These are phyloP conservation scores for Morpho deidamia DNA, from an alignment of 2,888 invertebrate genomes.

Conservation along the genomic window DNA sequence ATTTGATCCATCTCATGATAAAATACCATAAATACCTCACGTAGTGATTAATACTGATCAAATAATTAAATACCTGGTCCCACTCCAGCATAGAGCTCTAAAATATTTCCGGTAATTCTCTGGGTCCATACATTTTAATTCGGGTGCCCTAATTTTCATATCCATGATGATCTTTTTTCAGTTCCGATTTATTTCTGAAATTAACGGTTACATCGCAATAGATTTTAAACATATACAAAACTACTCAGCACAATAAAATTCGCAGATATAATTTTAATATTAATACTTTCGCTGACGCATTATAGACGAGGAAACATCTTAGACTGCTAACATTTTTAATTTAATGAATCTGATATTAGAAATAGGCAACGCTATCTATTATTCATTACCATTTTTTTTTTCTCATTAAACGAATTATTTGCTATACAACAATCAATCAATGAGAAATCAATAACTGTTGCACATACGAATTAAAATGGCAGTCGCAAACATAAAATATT, in stretches of 20 bases:
- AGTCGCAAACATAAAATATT: not conserved
- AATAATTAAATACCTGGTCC: conserved; percentile 43
- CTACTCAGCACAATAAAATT: too few species aligned
- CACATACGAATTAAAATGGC: not conserved
- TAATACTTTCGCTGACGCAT: too few species aligned
- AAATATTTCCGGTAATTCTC: conserved; percentile 64
- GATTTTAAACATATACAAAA: too few species aligned
- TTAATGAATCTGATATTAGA: not conserved
- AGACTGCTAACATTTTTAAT: too few species aligned
- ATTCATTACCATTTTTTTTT: not conserved
- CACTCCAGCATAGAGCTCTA: conserved; percentile 61
- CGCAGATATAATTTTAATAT: too few species aligned
- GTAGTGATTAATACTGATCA: not conserved
- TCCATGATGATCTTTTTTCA: conserved; percentile 37
- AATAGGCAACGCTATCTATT: not conserved
- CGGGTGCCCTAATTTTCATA: conserved; percentile 48
- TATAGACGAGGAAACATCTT: too few species aligned
- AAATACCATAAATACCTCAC: too few species aligned
- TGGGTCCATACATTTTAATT: conserved; percentile 65
- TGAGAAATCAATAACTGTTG: conserved; percentile 1
- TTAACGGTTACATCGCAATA: conserved; percentile 1
- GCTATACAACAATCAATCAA: not conserved
- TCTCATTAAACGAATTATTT: not conserved
- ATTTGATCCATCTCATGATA: too few species aligned
- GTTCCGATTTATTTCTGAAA: conserved; percentile 15